phyloP scores from a whole-genome alignment of 2,888 invertebrate genomes.

The Nineta flava region DNA sequence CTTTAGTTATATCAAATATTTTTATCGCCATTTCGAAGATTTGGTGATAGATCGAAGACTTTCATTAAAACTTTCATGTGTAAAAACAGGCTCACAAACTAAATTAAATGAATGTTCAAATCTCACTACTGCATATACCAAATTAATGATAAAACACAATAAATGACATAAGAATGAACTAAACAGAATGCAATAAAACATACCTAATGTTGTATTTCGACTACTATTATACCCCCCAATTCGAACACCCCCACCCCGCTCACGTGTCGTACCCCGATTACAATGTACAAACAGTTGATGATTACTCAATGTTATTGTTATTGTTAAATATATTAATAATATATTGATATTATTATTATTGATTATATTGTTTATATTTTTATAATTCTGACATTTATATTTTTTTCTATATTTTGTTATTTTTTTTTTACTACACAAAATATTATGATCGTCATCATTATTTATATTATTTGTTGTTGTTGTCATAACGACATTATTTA shows the following conservation, averaged over 20 bases:
- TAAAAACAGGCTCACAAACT: too few species aligned
- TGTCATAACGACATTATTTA: background rate
- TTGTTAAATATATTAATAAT: background rate
- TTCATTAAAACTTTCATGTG: too few species aligned
- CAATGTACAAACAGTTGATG: background rate
- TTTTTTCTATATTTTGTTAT: background rate
- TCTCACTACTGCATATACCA: too few species aligned
- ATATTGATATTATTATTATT: background rate
- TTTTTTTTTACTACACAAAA: background rate
- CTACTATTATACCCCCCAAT: slow-evolving; percentile 1
- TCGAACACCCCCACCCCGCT: slow-evolving; percentile 1
- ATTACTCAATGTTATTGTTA: background rate
- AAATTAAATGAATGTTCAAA: too few species aligned
- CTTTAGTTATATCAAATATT: too few species aligned
- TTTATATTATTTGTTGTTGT: background rate
- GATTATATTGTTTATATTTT: background rate
- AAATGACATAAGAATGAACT: too few species aligned
- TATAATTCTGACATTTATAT: background rate
- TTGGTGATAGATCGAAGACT: too few species aligned
- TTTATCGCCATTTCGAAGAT: too few species aligned
- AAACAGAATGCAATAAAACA: too few species aligned
- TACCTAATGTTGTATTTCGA: background rate
- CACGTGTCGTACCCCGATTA: slow-evolving; percentile 1
- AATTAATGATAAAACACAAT: too few species aligned
- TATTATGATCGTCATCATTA: background rate